These are phyloP conservation scores for Melanogrammus aeglefinus DNA, from an alignment of 2,797 vertebrate genomes.

Conservation along the genomic window DNA sequence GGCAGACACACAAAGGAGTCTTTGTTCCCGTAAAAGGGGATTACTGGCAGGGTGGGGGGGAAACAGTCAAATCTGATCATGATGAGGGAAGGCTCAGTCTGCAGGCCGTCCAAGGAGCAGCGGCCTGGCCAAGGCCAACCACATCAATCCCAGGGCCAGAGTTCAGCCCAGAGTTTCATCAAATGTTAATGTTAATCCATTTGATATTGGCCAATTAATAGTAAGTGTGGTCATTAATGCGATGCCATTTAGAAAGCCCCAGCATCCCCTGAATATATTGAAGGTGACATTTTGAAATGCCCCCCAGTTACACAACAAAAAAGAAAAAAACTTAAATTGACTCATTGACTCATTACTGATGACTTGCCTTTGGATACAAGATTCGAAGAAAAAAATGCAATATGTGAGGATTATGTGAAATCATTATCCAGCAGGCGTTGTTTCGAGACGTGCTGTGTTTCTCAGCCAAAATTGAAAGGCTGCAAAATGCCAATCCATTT, in stretches of 20 bases:
- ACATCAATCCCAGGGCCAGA: neutral
- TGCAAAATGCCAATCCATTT: slow-evolving; percentile 31
- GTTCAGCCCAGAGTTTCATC: slow-evolving; percentile 31
- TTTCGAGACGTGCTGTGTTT: slow-evolving; percentile 39
- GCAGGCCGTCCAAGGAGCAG: neutral
- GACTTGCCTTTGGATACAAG: slow-evolving; percentile 59
- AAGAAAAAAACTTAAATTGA: neutral
- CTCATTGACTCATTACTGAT: slow-evolving; percentile 57
- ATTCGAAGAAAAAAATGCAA: slow-evolving; percentile 50
- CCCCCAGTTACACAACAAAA: slow-evolving; percentile 14
- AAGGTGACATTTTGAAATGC: slow-evolving; percentile 77
- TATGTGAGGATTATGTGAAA: slow-evolving; percentile 28
- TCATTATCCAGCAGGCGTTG: slow-evolving; percentile 47
- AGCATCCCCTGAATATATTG: slow-evolving; percentile 64
- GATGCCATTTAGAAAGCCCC: slow-evolving; percentile 70
- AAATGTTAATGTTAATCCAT: slow-evolving; percentile 56
- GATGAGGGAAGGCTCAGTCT: neutral
- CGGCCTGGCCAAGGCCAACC: neutral
- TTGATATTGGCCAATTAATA: slow-evolving; percentile 70
- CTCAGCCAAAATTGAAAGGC: slow-evolving; percentile 20
- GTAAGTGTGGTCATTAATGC: slow-evolving; percentile 64
- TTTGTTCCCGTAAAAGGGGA: slow-evolving; percentile 54
- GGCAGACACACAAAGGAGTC: slow-evolving; percentile 51
- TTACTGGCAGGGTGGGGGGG: slow-evolving; percentile 18
- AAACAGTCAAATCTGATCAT: slow-evolving; percentile 54